A percentile compares a stretch with the other conserved stretches of the same genome.
Conservation (phyloP, 2,888 invertebrate genomes). For the Onthophagus sagittarius region DNA sequence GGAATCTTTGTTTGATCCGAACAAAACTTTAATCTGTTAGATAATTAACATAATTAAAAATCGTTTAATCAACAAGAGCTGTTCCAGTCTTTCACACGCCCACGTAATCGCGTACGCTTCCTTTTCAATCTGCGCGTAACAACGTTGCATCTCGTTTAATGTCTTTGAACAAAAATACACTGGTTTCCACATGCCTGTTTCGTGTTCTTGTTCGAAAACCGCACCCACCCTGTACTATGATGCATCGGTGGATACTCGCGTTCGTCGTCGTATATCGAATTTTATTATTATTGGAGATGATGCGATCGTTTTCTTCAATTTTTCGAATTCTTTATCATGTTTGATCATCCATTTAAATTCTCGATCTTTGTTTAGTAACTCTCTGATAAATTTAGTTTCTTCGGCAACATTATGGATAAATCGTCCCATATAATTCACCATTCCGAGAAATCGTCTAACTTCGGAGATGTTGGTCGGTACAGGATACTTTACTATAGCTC, state of each 20-base stretch:
- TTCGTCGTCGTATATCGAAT: too few relatives aligned
- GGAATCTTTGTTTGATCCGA: too few relatives aligned
- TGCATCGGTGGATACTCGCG: too few relatives aligned
- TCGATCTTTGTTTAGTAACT: conserved; percentile 7
- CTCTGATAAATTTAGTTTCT: background rate
- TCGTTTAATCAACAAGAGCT: too few relatives aligned
- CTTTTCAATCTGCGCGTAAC: too few relatives aligned
- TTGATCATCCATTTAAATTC: conserved; percentile 17
- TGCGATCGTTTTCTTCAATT: too few relatives aligned
- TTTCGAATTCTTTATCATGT: background rate
- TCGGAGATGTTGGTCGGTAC: background rate
- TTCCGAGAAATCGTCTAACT: background rate
- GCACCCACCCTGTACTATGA: background rate
- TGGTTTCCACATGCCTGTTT: background rate
- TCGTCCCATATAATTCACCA: background rate
- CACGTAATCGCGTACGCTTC: conserved; percentile 4
- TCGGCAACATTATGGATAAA: too few relatives aligned
- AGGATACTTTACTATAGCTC: background rate
- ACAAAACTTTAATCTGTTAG: background rate
- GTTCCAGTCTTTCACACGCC: background rate
- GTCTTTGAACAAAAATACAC: conserved; percentile 1
- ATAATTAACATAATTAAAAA: too few relatives aligned
- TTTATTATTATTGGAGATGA: too few relatives aligned
- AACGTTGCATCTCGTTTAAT: background rate
- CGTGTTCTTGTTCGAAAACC: background rate